A percentile compares a stretch with the other conserved stretches of the same genome.
phyloP scores from a whole-genome alignment of 2,888 invertebrate species.

The Pantelozetes paolii region DNA sequence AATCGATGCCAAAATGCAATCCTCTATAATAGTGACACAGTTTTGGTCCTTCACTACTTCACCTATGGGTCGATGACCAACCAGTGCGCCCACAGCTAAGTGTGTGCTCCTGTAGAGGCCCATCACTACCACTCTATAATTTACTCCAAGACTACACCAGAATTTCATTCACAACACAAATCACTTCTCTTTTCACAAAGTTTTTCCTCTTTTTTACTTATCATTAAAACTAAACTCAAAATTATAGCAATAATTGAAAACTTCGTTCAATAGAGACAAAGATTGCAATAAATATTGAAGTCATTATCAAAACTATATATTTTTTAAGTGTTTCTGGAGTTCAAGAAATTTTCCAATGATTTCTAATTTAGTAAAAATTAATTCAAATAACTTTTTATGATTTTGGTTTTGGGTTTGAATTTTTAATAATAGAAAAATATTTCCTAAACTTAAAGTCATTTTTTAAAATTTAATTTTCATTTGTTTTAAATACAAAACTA shows the following conservation, averaged over 20 bases:
- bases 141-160: not conserved
- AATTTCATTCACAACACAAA: conserved; percentile 5
- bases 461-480: too few relatives aligned
- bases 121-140: conserved; percentile 13
- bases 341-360: too few relatives aligned
- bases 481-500: too few relatives aligned
- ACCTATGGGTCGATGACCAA: conserved; percentile 26
- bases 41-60: not conserved
- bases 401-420: too few relatives aligned
- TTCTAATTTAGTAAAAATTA: too few relatives aligned
- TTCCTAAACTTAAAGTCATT: too few relatives aligned
- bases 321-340: too few relatives aligned
- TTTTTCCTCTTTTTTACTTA: not conserved
- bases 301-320: too few relatives aligned
- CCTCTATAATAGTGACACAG: conserved; percentile 14
- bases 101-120: not conserved
- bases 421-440: too few relatives aligned
- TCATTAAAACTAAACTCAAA: not conserved
- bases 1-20: not conserved
- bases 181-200: not conserved
- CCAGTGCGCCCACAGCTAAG: conserved; percentile 1
- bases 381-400: too few relatives aligned
- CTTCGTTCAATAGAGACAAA: too few relatives aligned
- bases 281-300: too few relatives aligned
- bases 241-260: not conserved